Evolutionary conservation across 2,888 invertebrate species (phyloP), one percentile per base, ranked within the genome.

Genomic region (Nematopogon swammerdamellus): DNA sequence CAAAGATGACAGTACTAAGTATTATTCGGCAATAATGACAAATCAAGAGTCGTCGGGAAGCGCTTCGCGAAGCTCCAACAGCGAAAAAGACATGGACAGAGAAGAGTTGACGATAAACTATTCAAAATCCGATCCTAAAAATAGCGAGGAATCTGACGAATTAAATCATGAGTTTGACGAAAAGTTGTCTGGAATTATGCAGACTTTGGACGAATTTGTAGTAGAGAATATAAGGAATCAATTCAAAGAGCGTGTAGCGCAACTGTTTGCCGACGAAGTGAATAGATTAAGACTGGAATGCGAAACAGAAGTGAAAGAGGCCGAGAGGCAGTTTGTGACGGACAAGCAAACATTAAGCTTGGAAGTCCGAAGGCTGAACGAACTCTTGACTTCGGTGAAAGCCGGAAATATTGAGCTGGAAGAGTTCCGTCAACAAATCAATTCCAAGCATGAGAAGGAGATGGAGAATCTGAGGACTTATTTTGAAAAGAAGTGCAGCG

Each of bases 391-490:
- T 0, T 81, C 73, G 6, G 80, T 85, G 0, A 83, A 85, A 60
- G 80, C 83, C 46, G 84, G 84, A 2, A 80, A 81, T 50, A 75
- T 72, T 0, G 83, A 83, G 51, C 65, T 88, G 18, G 72, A 81
- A 11, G 75, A 79, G 16, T 57, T 87, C 44, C 72, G 82, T 49
- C 67, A 75, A 20, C 88, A 88, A 59, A 65, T 89, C 20, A 84
- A 85, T 49, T 62, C 68, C 3, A 85, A 85, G 59, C 90, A 92
- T 68, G 80, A 85, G 30, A 85, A 84, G 54, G 89, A 92, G 64
- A 87, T 92, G 86, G 90, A 90, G 64, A 87, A 91, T 61, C 65
- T 92, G 49, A 77, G 91, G 45, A 88, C 84, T 10, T 92, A 91
- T 60, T 92, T 91, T 61, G 92, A 92, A 61, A 82, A 86, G 60